Evolutionary conservation across 2,888 invertebrate species (phyloP), one percentile per base, ranked within the genome.

Genomic region (Chaetoderma sp.): DNA sequence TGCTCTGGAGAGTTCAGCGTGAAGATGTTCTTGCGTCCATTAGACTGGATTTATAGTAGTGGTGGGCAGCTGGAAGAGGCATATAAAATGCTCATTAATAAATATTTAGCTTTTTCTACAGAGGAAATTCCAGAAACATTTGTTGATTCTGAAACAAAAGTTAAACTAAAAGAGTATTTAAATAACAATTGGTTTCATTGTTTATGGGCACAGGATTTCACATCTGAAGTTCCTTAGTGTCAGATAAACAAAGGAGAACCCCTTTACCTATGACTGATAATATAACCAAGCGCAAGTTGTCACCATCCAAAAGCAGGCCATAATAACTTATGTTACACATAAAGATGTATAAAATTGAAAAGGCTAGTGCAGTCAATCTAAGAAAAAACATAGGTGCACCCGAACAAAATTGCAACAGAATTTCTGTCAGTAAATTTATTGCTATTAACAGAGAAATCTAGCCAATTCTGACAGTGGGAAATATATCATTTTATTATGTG

Each of bases 211-310:
- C n/a, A n/a, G n/a, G n/a, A n/a, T n/a, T n/a, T n/a, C n/a, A n/a
- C n/a, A n/a, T n/a, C 32, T 23, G 47, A 47, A 18, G 13, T 25
- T 28, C 23, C 10, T 54, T 39, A 21, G 4, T 36, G 18, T 25
- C 25, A 42, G 39, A 21, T 18, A 39, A 16, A 16, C 49, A 39
- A 30, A 52, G 36, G 27, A 39, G 25, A 36, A 25, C 16, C 27
- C 36, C 32, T n/a, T n/a, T n/a, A n/a, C n/a, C n/a, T n/a, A n/a
- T 60, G 33, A 60, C 60, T 8, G 54, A 61, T 39, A 61, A 61
- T 23, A 28, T 55, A 3, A 61, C 61, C 16, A 55, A 61, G 25
- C 52, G 55, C 6, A 61, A 61, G 33, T 61, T n/a, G n/a, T n/a
- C n/a, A n/a, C n/a, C n/a, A n/a, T n/a, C n/a, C n/a, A n/a, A n/a